Conservation (phyloP, 2,113 vertebrate genomes). For the Eurypyga helias region DNA sequence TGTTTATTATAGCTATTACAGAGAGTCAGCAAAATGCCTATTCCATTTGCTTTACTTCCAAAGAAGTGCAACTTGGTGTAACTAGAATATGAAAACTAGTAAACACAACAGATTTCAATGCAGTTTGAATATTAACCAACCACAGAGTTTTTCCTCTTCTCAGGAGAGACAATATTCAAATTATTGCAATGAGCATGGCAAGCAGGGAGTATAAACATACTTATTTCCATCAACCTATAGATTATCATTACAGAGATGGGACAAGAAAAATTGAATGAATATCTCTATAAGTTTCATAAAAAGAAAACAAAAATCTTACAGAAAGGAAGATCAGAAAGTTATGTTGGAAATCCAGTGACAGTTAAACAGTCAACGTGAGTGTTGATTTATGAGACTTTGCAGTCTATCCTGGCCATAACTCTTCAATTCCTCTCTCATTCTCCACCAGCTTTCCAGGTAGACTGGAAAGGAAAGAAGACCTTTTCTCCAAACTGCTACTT, state of each 20-base stretch:
- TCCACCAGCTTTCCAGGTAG: background rate
- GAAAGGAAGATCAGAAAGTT: background rate
- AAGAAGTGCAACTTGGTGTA: background rate
- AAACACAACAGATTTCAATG: background rate
- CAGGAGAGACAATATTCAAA: background rate
- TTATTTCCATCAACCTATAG: background rate
- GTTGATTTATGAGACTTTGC: background rate
- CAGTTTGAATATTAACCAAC: background rate
- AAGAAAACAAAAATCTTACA: background rate
- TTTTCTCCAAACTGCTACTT: background rate
- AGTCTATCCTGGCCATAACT: background rate
- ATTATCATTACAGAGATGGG: background rate
- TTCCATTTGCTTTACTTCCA: background rate
- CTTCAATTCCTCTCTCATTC: background rate
- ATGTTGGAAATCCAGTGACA: background rate
- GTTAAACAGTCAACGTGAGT: background rate
- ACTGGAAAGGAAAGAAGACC: background rate
- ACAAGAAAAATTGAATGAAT: background rate
- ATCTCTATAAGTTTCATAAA: background rate
- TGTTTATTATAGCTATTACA: background rate
- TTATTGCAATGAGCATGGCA: background rate
- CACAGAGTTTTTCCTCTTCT: background rate
- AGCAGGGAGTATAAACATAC: background rate
- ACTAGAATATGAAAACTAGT: background rate
- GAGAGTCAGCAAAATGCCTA: background rate